Conservation (phyloP, 1,140 invertebrate species). For the Anastatus disparis region DNA sequence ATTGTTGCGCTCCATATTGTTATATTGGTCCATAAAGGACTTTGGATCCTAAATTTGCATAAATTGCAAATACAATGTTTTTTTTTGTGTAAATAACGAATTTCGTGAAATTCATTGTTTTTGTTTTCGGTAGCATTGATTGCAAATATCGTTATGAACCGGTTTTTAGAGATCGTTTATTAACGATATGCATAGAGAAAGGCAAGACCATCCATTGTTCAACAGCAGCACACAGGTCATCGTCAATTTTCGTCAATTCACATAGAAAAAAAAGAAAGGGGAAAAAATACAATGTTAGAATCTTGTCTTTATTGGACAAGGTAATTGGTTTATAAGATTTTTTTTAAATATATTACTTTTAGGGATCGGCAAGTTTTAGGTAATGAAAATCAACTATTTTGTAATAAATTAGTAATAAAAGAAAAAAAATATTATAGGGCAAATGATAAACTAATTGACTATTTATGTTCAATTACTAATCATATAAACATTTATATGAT, state of each 20-base stretch:
- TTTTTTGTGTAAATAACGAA: constrained; percentile 17
- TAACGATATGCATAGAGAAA: constrained; percentile 30
- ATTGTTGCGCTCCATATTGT: constrained; percentile 63
- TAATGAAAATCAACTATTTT: neutral
- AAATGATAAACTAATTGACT: too few species aligned
- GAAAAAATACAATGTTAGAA: constrained; percentile 67
- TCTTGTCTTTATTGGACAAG: constrained; percentile 33
- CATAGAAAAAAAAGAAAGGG: constrained; percentile 69
- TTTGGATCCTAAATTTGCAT: constrained; percentile 58
- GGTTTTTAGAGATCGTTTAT: constrained; percentile 11
- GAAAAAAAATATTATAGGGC: neutral
- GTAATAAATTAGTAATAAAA: neutral
- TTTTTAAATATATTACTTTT: constrained; percentile 10
- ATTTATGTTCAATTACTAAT: too few species aligned
- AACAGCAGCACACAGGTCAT: constrained; percentile 66
- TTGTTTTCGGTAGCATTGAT: too few species aligned
- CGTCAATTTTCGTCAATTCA: constrained; percentile 69
- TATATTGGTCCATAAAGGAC: constrained; percentile 66
- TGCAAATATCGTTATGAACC: constrained; percentile 6
- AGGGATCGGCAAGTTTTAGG: constrained; percentile 36
- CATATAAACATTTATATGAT: too few species aligned
- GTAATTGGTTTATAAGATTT: neutral
- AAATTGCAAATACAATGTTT: neutral
- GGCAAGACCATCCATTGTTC: constrained; percentile 65
- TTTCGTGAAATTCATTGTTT: too few species aligned